Evolutionary conservation across 2,113 vertebrate species (phyloP).

Genomic region (Orthochromis malagaraziensis): DNA sequence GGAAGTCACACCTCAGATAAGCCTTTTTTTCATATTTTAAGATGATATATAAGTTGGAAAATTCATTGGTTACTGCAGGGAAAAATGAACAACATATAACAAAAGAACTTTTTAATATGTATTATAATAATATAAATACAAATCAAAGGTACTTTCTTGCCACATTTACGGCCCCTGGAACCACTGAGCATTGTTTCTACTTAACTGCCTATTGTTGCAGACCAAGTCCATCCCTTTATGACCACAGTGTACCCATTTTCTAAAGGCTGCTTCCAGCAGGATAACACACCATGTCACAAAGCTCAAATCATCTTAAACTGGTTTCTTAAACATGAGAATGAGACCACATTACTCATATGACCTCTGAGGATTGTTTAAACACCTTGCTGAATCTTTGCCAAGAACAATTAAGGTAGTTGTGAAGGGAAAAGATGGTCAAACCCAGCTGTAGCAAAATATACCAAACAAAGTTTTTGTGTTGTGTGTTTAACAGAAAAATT

Average conservation of each 20-base stretch:
- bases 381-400: not conserved
- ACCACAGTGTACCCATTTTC: not conserved
- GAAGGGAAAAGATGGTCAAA: not conserved
- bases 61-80: not conserved
- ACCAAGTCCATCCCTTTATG: not conserved
- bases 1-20: not conserved
- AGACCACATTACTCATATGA: not conserved
- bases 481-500: not conserved
- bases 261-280: not conserved
- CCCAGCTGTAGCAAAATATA: not conserved
- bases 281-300: not conserved
- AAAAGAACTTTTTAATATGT: not conserved
- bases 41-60: not conserved
- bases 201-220: not conserved
- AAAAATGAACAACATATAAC: not conserved
- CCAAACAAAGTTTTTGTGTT: not conserved
- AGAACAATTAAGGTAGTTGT: not conserved
- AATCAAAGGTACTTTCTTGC: not conserved
- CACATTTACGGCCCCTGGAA: not conserved
- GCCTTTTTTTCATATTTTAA: not conserved
- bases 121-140: not conserved
- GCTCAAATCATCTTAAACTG: not conserved
- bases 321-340: not conserved
- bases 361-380: not conserved
- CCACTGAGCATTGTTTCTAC: not conserved